Evolutionary conservation across 2,797 vertebrate species (phyloP).

Genomic region (Silurus lanzhouensis): DNA sequence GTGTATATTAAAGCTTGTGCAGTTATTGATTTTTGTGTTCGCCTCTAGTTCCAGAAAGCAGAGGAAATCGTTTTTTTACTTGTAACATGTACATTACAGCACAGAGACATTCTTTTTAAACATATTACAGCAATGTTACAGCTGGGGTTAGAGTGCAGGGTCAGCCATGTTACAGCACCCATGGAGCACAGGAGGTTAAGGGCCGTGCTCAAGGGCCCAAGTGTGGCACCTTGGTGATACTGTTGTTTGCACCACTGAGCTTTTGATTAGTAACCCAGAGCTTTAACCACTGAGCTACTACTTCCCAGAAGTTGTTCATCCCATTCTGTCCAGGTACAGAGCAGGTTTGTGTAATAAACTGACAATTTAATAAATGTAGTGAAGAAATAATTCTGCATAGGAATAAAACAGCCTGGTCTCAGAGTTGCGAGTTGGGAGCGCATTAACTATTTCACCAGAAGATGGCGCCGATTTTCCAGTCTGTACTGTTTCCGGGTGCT

Average conservation of each 20-base stretch:
- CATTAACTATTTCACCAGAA: conserved; percentile 11
- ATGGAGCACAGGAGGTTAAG: too few species aligned
- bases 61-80: too few species aligned
- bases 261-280: too few species aligned
- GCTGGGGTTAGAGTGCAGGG: too few species aligned
- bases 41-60: background rate
- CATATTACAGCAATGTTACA: too few species aligned
- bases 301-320: background rate
- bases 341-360: background rate
- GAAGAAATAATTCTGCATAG: background rate
- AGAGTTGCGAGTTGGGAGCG: background rate
- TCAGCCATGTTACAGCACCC: too few species aligned
- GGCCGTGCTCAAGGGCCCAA: too few species aligned
- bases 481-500: background rate
- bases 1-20: background rate
- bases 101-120: too few species aligned
- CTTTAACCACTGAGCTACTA: too few species aligned
- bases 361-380: background rate
- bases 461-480: conserved; percentile 46
- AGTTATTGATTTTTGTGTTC: background rate
- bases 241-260: too few species aligned
- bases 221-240: too few species aligned
- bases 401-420: background rate
- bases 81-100: too few species aligned
- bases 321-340: background rate